Evolutionary conservation across 2,113 vertebrate species (phyloP).

Genomic region (Ceyx cyanopectus): DNA sequence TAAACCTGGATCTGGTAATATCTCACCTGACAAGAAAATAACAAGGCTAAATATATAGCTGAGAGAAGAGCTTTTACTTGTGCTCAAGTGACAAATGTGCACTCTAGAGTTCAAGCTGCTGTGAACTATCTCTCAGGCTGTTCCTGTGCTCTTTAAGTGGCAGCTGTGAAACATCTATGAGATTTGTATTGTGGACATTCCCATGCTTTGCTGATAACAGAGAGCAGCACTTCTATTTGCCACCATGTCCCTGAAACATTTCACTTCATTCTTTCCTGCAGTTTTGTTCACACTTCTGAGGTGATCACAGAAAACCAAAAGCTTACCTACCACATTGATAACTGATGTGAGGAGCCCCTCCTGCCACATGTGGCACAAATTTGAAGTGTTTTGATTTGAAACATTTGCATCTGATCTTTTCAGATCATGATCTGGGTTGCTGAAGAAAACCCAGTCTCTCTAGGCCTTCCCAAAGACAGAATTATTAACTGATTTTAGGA

Average conservation of each 20-base stretch:
- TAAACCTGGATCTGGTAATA: neutral
- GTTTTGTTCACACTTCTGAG: neutral
- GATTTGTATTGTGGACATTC: neutral
- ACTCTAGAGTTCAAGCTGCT: slow-evolving; percentile 5
- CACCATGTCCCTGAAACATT: neutral
- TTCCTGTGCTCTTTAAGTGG: neutral
- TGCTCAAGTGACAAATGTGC: slow-evolving; percentile 3
- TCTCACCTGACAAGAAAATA: slow-evolving; percentile 19
- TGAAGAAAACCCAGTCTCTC: neutral
- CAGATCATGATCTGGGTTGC: neutral
- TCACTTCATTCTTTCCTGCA: neutral
- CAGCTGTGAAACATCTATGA: neutral
- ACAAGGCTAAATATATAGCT: neutral
- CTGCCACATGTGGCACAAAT: neutral
- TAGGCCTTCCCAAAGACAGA: neutral
- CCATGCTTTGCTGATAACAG: neutral
- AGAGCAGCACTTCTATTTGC: neutral
- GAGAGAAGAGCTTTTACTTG: slow-evolving; percentile 11
- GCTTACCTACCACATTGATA: neutral
- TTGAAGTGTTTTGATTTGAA: neutral
- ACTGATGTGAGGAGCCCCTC: neutral
- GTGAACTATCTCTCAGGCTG: slow-evolving; percentile 5
- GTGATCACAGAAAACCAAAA: neutral
- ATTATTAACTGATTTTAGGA: neutral
- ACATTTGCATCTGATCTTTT: neutral